Evolutionary conservation across 2,888 invertebrate genomes (phyloP).

Genomic region (Cosmia trapezina): DNA sequence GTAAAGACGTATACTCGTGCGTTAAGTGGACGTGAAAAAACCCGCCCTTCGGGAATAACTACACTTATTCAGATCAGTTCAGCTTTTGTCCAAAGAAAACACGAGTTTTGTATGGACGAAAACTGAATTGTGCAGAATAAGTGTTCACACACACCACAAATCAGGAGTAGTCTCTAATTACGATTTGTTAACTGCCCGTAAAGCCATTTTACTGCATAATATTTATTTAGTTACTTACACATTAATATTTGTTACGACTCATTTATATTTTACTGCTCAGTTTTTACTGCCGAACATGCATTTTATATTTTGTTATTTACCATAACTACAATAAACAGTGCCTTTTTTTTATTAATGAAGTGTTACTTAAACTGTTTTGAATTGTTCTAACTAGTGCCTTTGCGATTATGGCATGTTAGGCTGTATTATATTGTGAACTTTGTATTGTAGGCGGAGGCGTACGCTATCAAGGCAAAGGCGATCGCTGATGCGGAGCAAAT

Average conservation of each 20-base stretch:
- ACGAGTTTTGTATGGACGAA: too few species aligned
- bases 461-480: slow-evolving; percentile 98
- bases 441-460: slow-evolving; percentile 93
- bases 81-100: too few species aligned
- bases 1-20: too few species aligned
- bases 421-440: slow-evolving; percentile 41
- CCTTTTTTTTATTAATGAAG: not conserved
- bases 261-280: not conserved
- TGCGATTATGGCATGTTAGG: slow-evolving; percentile 31
- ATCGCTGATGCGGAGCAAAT: slow-evolving; percentile 99
- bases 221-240: not conserved
- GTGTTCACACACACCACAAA: not conserved
- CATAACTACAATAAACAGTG: not conserved
- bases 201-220: not conserved
- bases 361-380: slow-evolving; percentile 27
- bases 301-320: not conserved
- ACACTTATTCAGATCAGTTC: too few species aligned
- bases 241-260: not conserved
- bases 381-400: slow-evolving; percentile 12
- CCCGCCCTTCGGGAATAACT: too few species aligned
- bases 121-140: not conserved
- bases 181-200: not conserved
- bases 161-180: too few species aligned
- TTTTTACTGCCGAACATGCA: not conserved
- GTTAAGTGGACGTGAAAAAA: too few species aligned